These are phyloP conservation scores for Hypercompe scribonia DNA, from an alignment of 2,888 invertebrate species.

Conservation along the genomic window DNA sequence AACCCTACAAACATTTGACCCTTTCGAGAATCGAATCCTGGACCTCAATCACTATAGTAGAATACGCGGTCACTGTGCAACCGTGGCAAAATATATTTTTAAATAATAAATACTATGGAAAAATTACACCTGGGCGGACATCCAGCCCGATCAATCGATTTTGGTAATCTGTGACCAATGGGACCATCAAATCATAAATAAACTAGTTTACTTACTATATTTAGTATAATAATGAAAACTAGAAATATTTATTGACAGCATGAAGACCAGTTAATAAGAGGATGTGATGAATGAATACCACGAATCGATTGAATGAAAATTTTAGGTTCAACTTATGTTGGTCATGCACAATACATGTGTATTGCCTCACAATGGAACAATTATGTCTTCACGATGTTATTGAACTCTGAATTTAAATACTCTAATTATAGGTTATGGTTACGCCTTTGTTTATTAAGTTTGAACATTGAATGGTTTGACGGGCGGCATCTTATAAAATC, in stretches of 20 bases:
- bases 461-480: constrained; percentile 10
- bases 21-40: too few relatives aligned
- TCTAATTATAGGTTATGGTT: constrained; percentile 32
- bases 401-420: constrained; percentile 35
- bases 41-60: too few relatives aligned
- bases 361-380: constrained; percentile 48
- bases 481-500: neutral
- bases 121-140: too few relatives aligned
- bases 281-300: constrained; percentile 38
- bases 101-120: too few relatives aligned
- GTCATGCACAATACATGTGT: constrained; percentile 18
- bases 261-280: constrained; percentile 32
- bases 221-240: neutral
- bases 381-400: constrained; percentile 37
- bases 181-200: too few relatives aligned
- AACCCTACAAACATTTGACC: too few relatives aligned
- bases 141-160: too few relatives aligned
- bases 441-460: constrained; percentile 14
- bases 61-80: too few relatives aligned
- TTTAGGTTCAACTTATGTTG: constrained; percentile 42
- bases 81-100: too few relatives aligned
- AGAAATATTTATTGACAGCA: neutral
- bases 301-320: constrained; percentile 48
- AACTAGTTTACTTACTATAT: neutral
- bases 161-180: too few relatives aligned